Evolutionary conservation across 2,797 vertebrate genomes (phyloP).

Genomic region (Anisognathus igniventris): DNA sequence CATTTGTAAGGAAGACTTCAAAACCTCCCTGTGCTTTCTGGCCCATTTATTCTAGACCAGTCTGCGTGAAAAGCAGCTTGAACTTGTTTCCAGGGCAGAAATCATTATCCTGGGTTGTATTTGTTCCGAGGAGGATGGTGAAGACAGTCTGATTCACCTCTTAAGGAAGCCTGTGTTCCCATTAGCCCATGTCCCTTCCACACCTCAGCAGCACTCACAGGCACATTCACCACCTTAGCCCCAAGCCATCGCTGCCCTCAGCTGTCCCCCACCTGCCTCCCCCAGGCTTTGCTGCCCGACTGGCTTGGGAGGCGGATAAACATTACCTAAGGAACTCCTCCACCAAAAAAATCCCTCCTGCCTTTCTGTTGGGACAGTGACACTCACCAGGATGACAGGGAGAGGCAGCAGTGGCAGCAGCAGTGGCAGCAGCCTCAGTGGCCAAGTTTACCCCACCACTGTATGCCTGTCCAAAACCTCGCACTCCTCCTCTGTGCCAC

Average conservation of each 20-base stretch:
- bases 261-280: background rate
- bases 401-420: background rate
- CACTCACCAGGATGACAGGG: background rate
- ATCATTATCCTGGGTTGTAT: background rate
- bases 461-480: background rate
- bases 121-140: background rate
- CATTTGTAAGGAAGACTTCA: background rate
- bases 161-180: accelerated
- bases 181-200: accelerated
- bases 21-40: background rate
- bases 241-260: background rate
- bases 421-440: accelerated
- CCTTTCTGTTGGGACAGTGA: background rate
- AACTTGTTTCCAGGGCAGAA: background rate
- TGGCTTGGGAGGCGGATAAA: background rate
- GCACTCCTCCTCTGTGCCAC: background rate
- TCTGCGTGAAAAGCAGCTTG: background rate
- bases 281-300: background rate
- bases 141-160: background rate
- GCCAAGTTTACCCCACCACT: background rate
- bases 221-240: accelerated
- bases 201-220: accelerated
- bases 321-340: background rate
- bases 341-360: background rate
- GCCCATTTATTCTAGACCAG: background rate